These are phyloP conservation scores for Synanceia verrucosa DNA, from an alignment of 2,797 vertebrate genomes.

Conservation along the genomic window DNA sequence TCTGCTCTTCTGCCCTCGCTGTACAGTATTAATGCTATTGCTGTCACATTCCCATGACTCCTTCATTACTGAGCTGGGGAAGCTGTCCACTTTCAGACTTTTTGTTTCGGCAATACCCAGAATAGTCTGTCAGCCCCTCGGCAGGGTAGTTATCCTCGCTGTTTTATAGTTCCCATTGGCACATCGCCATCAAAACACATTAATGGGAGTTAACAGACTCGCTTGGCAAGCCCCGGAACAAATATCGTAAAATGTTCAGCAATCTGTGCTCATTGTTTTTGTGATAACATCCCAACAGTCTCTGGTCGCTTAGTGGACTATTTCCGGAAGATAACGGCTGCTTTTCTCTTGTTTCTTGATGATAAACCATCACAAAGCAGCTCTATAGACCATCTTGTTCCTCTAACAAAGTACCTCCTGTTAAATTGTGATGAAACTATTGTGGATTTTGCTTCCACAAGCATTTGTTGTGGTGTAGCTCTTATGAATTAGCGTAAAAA, in stretches of 20 bases:
- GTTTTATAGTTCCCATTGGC: constrained; percentile 32
- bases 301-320: background rate
- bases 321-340: constrained; percentile 11
- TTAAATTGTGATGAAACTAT: constrained; percentile 3
- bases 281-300: constrained; percentile 3
- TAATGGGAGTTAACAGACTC: constrained; percentile 31
- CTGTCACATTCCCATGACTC: constrained; percentile 4
- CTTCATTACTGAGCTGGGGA: constrained; percentile 20
- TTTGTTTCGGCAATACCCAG: constrained; percentile 19
- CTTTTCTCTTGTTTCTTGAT: constrained; percentile 18
- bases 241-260: constrained; percentile 10
- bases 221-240: constrained; percentile 30
- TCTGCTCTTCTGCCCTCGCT: background rate
- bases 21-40: constrained; percentile 14
- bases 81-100: constrained; percentile 16
- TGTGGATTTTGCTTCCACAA: background rate
- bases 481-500: background rate
- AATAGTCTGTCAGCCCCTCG: constrained; percentile 19
- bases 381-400: background rate
- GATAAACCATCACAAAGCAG: constrained; percentile 27
- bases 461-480: background rate
- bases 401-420: constrained; percentile 6
- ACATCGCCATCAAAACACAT: constrained; percentile 25
- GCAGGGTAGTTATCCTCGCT: constrained; percentile 13
- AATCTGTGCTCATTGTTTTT: background rate